Percentiles rank a stretch among this genome's conserved stretches.
Conservation (phyloP, 2,113 vertebrate species). For the Dicaeum eximium region DNA sequence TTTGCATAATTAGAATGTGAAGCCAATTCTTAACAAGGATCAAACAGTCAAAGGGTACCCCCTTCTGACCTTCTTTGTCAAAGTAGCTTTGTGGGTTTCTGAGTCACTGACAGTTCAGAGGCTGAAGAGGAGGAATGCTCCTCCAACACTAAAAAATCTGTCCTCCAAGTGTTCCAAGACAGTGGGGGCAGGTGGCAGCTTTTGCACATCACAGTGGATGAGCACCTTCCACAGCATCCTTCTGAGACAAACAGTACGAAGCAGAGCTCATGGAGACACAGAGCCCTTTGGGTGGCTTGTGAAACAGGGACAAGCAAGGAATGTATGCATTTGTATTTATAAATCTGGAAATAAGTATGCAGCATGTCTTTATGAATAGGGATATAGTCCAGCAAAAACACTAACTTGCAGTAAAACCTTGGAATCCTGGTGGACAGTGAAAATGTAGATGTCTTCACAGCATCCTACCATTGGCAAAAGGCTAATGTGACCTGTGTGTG, state of each 20-base stretch:
- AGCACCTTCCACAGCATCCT: neutral
- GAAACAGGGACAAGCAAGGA: neutral
- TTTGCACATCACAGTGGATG: neutral
- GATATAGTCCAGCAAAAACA: neutral
- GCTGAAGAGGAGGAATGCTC: neutral
- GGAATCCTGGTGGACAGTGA: neutral
- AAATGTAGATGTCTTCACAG: neutral
- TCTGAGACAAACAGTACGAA: neutral
- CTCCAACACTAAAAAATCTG: neutral
- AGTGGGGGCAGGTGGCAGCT: neutral
- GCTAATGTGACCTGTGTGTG: neutral
- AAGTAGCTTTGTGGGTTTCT: neutral
- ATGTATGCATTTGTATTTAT: neutral
- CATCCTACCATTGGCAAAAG: neutral
- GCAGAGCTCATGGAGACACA: neutral
- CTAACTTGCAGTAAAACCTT: neutral
- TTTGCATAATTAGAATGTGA: neutral
- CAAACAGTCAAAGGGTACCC: neutral
- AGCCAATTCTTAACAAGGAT: neutral
- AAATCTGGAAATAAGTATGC: neutral
- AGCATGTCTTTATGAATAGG: neutral
- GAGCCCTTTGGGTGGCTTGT: neutral
- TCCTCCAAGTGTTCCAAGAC: too few relatives aligned
- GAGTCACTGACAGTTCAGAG: neutral
- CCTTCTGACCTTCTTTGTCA: neutral